These are phyloP conservation scores for Gulo gulo DNA, from an alignment of 2,113 vertebrate genomes.

Conservation along the genomic window DNA sequence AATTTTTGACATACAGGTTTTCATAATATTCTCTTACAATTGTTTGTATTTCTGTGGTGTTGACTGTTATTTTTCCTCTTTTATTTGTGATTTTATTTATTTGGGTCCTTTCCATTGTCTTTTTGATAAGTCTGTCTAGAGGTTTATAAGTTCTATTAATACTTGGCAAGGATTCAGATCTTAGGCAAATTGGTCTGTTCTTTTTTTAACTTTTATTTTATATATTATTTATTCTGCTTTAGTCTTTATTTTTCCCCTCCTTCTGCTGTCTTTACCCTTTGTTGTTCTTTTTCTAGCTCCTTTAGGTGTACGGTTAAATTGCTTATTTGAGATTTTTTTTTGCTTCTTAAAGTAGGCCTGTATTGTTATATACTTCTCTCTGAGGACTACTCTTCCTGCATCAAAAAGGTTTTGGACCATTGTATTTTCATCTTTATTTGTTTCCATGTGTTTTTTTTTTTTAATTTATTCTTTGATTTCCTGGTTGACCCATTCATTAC, in stretches of 20 bases:
- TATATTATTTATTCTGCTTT: neutral
- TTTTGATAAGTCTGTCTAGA: neutral
- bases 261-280: neutral
- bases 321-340: neutral
- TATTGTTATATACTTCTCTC: neutral
- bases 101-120: neutral
- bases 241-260: neutral
- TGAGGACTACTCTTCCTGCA: neutral
- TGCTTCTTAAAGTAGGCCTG: neutral
- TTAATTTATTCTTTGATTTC: neutral
- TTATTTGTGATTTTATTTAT: neutral
- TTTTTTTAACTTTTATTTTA: neutral
- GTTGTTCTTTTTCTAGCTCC: neutral
- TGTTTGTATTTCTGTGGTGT: neutral
- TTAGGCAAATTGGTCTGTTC: neutral
- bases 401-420: neutral
- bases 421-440: neutral
- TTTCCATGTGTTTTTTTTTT: neutral
- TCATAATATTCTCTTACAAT: neutral
- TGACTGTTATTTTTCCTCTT: neutral
- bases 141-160: neutral
- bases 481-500: neutral
- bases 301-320: neutral
- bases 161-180: neutral
- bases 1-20: neutral